Conservation (phyloP, 64 coral and sea anemone genomes). For the Porites australiensis region DNA sequence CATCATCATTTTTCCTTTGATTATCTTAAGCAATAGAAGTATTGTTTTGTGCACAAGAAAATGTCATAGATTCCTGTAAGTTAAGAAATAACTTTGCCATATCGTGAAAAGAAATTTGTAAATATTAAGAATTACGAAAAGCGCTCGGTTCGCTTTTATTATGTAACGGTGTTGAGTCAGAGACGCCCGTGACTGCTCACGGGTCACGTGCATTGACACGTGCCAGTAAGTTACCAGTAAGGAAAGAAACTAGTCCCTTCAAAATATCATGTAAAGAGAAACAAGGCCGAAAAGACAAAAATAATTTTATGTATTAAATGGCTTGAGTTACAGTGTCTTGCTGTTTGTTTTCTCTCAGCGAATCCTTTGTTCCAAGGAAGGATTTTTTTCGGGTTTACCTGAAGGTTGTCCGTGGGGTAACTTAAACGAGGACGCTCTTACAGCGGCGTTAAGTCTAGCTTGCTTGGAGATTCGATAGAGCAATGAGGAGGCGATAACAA, state of each 20-base stretch:
- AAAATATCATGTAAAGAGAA: too few relatives aligned
- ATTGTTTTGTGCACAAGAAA: not conserved
- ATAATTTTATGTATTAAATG: conserved; percentile 40
- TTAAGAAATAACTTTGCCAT: conserved; percentile 10
- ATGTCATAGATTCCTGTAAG: not conserved
- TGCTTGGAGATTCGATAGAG: too few relatives aligned
- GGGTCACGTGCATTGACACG: not conserved
- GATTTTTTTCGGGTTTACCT: too few relatives aligned
- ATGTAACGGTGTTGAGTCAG: not conserved
- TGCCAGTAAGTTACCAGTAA: not conserved
- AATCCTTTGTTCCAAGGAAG: too few relatives aligned
- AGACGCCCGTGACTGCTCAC: too few relatives aligned
- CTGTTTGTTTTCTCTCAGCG: not conserved
- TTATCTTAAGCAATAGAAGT: too few relatives aligned
- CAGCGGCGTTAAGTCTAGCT: too few relatives aligned
- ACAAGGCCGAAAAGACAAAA: not conserved
- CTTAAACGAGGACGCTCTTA: too few relatives aligned
- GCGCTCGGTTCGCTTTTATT: not conserved
- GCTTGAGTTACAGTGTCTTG: not conserved
- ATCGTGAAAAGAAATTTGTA: conserved; percentile 29
- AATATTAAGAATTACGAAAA: conserved; percentile 8
- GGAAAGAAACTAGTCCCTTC: not conserved
- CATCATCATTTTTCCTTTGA: too few relatives aligned
- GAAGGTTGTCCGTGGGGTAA: not conserved
- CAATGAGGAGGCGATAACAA: too few relatives aligned